Evolutionary conservation across 2,888 invertebrate genomes (phyloP), one percentile per base, ranked within the genome.

Genomic region (Lamproptera curius): DNA sequence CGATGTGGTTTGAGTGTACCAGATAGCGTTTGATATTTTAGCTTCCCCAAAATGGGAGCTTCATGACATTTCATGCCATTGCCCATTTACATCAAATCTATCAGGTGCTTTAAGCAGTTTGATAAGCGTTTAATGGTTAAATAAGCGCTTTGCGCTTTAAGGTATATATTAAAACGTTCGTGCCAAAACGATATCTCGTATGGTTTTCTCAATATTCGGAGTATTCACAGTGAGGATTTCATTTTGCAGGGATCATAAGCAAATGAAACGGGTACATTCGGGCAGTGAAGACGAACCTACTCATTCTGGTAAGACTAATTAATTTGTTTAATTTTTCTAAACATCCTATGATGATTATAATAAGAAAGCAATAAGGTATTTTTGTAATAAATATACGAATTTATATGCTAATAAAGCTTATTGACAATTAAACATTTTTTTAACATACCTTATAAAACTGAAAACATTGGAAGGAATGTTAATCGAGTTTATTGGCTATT

Each of bases 271-370:
- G 60, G 89, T 91, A 57, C 91, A 92, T 62, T 92, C 91, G 56
- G 92, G 92, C 38, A 92, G 91, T 57, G 94, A 94, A 73, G 94
- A 94, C 56, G 94, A 94, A 59, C 92, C 92, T 23, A 91, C 90
- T 10, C 93, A 93, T 83, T 93, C 93, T 78, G 94, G 94, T 93
- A 84, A 42, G 5, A 9, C n/a, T 23, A 10, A 17, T 33, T 46
- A 1, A 23, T 16, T 15, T n/a, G 14, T 39, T 13, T n/a, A n/a
- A 14, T 26, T 5, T 26, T 23, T 1, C n/a, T 9, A n/a, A n/a
- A n/a, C n/a, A n/a, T n/a, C n/a, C n/a, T n/a, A n/a, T n/a, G n/a
- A n/a, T n/a, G 10, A 5, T 36, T 16, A 34, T 23, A 8, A 36
- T 20, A n/a, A n/a, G n/a, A n/a, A n/a, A n/a, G n/a, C n/a, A n/a